Conservation (phyloP, 2,797 vertebrate species). For the Leontopithecus rosalia region DNA sequence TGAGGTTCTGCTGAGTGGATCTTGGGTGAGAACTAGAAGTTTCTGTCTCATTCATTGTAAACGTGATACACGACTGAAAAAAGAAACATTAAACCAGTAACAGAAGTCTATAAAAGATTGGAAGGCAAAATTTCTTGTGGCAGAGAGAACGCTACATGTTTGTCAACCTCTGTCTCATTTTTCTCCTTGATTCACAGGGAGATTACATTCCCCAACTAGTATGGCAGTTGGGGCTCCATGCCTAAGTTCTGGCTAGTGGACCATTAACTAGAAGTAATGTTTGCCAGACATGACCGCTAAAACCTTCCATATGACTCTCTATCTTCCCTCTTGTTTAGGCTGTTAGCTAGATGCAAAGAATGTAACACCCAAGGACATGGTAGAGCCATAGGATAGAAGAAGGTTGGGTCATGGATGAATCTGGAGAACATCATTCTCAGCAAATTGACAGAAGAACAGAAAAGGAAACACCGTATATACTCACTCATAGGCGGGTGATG, state of each 20-base stretch:
- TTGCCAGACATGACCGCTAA: constrained; percentile 12
- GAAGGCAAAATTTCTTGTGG: constrained; percentile 24
- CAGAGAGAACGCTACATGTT: neutral
- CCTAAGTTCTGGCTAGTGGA: neutral
- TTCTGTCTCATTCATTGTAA: neutral
- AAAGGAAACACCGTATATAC: too few species aligned
- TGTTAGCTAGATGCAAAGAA: neutral
- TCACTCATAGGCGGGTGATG: too few species aligned
- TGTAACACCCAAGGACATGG: neutral
- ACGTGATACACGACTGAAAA: neutral
- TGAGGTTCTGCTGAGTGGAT: neutral
- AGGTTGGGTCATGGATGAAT: too few species aligned
- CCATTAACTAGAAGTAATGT: neutral
- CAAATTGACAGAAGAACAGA: too few species aligned
- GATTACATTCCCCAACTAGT: neutral
- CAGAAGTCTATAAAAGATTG: neutral
- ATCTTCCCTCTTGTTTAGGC: neutral
- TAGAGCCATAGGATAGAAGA: neutral
- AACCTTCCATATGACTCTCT: neutral
- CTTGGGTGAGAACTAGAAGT: neutral
- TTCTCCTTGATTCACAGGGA: neutral
- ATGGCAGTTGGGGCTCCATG: neutral
- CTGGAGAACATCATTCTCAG: too few species aligned
- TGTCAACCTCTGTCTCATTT: neutral
- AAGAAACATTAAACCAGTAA: neutral